These are phyloP conservation scores for Hypercompe scribonia DNA, from an alignment of 2,888 invertebrate species.

Conservation along the genomic window DNA sequence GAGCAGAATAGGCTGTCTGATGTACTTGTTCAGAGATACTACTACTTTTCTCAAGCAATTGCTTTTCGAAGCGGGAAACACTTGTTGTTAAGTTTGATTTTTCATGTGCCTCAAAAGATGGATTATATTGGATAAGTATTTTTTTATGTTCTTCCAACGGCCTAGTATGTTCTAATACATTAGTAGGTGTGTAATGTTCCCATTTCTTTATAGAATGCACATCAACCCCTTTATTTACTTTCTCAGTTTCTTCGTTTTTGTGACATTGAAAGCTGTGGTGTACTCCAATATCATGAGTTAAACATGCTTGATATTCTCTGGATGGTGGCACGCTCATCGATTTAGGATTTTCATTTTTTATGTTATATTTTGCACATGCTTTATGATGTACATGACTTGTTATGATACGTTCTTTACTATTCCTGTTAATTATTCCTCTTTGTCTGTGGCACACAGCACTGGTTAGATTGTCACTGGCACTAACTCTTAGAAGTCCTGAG, in stretches of 20 bases:
- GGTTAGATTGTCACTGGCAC: not conserved
- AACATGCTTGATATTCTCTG: not conserved
- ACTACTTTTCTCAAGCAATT: not conserved
- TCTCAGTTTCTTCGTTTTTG: not conserved
- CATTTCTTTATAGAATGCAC: not conserved
- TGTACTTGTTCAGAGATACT: not conserved
- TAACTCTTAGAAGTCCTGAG: not conserved
- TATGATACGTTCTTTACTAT: conserved; percentile 3
- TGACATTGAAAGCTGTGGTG: not conserved
- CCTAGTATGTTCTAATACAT: not conserved
- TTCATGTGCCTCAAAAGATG: not conserved
- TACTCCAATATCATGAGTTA: conserved; percentile 1
- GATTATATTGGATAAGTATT: not conserved
- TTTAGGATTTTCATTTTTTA: not conserved
- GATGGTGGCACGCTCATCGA: not conserved
- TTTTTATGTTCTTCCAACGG: not conserved
- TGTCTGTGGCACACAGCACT: not conserved
- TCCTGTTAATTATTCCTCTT: not conserved
- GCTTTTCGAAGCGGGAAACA: not conserved
- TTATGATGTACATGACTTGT: not conserved
- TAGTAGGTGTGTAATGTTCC: not conserved
- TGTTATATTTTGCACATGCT: conserved; percentile 3
- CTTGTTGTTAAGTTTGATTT: not conserved
- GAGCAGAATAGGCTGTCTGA: not conserved
- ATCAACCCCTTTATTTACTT: not conserved